Evolutionary conservation across 2,797 vertebrate species (phyloP), one percentile per base, ranked within the genome.

Genomic region (Discoglossus pictus): DNA sequence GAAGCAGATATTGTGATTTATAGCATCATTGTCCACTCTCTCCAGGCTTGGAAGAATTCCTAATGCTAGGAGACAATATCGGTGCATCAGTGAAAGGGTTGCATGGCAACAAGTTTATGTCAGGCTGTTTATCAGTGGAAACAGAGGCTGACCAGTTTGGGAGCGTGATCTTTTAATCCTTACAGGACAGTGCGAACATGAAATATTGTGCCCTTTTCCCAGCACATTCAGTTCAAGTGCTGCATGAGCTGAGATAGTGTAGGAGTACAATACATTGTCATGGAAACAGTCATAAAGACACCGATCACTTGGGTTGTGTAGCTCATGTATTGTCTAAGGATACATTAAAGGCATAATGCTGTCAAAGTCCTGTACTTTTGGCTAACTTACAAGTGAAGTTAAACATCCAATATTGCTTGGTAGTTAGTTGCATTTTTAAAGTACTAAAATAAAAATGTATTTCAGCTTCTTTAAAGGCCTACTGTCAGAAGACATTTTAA

Each of bases 91-190:
- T 36, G 15, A 64, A 47, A 43, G 27, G 36, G 61, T 64, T 71
- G 52, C 68, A 9, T 50, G 38, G 68, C 53, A 71, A 71, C 68
- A 59, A 35, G 44, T 64, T 63, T 56, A 47, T 59, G 36, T 42
- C 61, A 50, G 60, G 43, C 43, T 25, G 25, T 70, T 63, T 70
- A 70, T 70, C 68, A 71, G 31, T 18, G 20, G 24, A 34, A 36
- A 16, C 61, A 51, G 31, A 62, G 25, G 48, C 53, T 64, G 44
- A 52, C 61, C 52, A 40, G 34, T 64, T 71, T 58, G 27, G 53
- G 52, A 64, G 53, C 46, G 58, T 71, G 68, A 64, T 64, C 52
- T 71, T 64, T 64, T 71, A 71, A 71, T 71, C 68, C 61, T 62
- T 50, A 44, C 48, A 64, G 59, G 53, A 71, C 44, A 71, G 55